phyloP scores from a whole-genome alignment of 2,888 invertebrate species.

The Lomographa bimaculata region DNA sequence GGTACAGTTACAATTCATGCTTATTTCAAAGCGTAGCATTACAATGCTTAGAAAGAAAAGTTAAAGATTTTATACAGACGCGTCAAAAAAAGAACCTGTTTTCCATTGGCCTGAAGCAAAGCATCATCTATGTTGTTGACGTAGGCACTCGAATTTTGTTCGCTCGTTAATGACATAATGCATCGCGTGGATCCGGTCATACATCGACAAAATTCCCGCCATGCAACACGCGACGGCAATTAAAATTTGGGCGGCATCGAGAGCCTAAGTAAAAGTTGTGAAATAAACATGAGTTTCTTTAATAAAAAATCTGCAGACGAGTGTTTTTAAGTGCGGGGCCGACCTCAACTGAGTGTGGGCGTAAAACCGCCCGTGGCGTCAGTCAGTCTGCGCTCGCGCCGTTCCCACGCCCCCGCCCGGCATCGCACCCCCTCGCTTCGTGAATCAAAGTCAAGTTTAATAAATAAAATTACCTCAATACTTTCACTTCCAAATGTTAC shows the following conservation, averaged over 20 bases:
- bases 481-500: slow-evolving; percentile 64
- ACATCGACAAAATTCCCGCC: slow-evolving; percentile 7
- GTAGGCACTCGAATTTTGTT: no score
- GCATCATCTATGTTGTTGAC: no score
- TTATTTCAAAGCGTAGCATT: no score
- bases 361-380: slow-evolving; percentile 70
- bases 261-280: not conserved
- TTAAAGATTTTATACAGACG: no score
- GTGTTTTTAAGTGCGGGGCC: slow-evolving; percentile 18
- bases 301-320: slow-evolving; percentile 10
- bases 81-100: no score
- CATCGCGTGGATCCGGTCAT: slow-evolving; percentile 5
- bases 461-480: slow-evolving; percentile 59
- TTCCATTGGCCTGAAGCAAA: no score
- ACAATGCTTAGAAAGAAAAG: no score
- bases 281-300: slow-evolving; percentile 2
- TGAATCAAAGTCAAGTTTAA: slow-evolving; percentile 59
- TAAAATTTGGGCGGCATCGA: slow-evolving; percentile 1
- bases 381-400: slow-evolving; percentile 63
- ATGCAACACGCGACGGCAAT: slow-evolving; percentile 5
- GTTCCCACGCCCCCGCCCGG: slow-evolving; percentile 55
- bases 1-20: no score
- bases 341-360: slow-evolving; percentile 49
- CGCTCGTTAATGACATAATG: slow-evolving; percentile 14
- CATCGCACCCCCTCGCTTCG: slow-evolving; percentile 38